These are phyloP conservation scores for Oikopleura vanhoeffeni DNA, from an alignment of 23 tunicate species.

Conservation along the genomic window DNA sequence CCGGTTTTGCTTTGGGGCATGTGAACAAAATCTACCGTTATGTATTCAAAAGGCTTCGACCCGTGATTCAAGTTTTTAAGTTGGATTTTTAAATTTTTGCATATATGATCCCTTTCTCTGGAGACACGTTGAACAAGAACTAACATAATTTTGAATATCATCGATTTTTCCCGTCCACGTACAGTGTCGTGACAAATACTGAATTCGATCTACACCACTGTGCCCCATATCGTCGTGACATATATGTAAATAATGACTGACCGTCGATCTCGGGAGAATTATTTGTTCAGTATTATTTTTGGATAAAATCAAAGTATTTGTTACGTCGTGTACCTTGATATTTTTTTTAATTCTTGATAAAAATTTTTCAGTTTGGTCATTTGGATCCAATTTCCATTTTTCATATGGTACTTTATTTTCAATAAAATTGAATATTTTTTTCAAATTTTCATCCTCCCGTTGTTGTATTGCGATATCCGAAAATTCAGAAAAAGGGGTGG, in stretches of 20 bases:
- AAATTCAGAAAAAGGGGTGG: too few species aligned
- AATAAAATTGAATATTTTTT: too few species aligned
- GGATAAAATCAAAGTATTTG: too few species aligned
- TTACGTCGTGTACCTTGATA: too few species aligned
- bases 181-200: not conserved
- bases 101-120: not conserved
- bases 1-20: not conserved
- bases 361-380: too few species aligned
- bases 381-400: too few species aligned
- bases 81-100: not conserved
- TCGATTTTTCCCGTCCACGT: not conserved
- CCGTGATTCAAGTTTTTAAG: not conserved
- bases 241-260: not conserved
- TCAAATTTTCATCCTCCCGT: too few species aligned
- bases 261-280: not conserved
- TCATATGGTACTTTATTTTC: too few species aligned
- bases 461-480: too few species aligned
- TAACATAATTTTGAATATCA: not conserved
- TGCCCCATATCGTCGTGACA: not conserved
- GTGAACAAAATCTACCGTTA: not conserved
- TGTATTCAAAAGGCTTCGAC: not conserved
- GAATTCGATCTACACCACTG: not conserved
- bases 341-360: too few species aligned
- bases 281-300: too few species aligned
- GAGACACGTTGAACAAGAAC: not conserved